Evolutionary conservation across 2,113 vertebrate species (phyloP).

Genomic region (Nothobranchius furzeri): DNA sequence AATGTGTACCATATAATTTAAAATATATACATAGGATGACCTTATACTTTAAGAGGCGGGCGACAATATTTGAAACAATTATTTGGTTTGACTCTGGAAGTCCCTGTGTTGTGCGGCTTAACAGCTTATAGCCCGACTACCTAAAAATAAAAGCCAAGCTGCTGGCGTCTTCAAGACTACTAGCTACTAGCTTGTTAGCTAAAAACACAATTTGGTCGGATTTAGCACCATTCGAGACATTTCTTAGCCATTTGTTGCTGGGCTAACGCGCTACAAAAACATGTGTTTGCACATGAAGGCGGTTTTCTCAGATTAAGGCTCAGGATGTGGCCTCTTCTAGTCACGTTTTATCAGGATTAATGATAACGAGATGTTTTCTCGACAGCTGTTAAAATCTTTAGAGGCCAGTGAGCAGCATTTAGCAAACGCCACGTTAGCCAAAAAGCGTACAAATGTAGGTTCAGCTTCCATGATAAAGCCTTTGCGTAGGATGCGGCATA

Average conservation of each 20-base stretch:
- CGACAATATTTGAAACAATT: background rate
- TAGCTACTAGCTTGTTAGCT: constrained; percentile 49
- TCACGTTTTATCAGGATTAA: constrained; percentile 18
- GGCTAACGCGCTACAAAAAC: too few species aligned
- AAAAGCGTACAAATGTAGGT: background rate
- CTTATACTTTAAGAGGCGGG: too few species aligned
- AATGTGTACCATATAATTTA: too few species aligned
- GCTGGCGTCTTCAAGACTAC: constrained; percentile 48
- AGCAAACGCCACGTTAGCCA: background rate
- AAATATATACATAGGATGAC: too few species aligned
- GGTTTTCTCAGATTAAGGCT: background rate
- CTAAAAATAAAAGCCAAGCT: constrained; percentile 65
- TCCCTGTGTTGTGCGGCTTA: constrained; percentile 39
- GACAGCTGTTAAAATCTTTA: constrained; percentile 32
- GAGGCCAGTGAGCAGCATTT: constrained; percentile 32
- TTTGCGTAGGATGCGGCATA: background rate
- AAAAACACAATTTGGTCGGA: constrained; percentile 2
- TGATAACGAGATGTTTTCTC: constrained; percentile 15
- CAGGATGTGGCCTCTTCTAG: background rate
- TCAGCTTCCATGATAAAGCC: too few species aligned
- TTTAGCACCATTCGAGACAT: background rate
- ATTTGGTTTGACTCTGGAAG: background rate
- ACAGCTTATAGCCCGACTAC: constrained; percentile 46
- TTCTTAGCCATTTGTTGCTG: background rate
- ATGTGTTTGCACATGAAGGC: background rate